phyloP scores from a whole-genome alignment of 2,113 vertebrate genomes.

The Struthio camelus region DNA sequence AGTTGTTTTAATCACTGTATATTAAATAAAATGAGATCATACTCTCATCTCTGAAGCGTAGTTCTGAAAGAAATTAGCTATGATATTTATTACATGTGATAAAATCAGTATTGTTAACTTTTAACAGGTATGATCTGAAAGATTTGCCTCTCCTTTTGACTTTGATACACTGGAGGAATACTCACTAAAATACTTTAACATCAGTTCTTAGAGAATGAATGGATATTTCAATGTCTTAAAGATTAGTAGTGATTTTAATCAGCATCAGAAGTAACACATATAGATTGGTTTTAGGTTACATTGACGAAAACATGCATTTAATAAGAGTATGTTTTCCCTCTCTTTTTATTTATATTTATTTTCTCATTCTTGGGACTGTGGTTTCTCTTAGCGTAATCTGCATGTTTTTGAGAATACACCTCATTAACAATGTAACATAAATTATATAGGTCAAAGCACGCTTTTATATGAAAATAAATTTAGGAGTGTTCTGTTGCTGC shows the following conservation, averaged over 20 bases:
- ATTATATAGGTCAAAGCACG: background rate
- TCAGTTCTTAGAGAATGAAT: no score
- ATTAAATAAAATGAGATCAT: background rate
- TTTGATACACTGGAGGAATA: background rate
- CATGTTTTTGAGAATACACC: background rate
- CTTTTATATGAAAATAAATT: background rate
- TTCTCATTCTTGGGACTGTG: background rate
- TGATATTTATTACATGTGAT: background rate
- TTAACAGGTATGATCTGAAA: background rate
- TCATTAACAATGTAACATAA: background rate
- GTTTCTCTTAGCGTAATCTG: background rate
- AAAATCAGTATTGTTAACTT: background rate
- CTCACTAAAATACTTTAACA: no score
- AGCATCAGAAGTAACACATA: fast-evolving
- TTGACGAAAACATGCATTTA: background rate
- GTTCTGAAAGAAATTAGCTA: background rate
- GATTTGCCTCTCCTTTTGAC: background rate
- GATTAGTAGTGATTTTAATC: background rate
- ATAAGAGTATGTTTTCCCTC: background rate
- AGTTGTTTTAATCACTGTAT: background rate
- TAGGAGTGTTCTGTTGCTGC: background rate
- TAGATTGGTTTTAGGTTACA: background rate
- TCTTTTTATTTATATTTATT: background rate
- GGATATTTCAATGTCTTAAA: background rate
- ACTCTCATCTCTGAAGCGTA: background rate